Evolutionary conservation across 2,797 vertebrate genomes (phyloP).

Genomic region (Alcedo atthis): DNA sequence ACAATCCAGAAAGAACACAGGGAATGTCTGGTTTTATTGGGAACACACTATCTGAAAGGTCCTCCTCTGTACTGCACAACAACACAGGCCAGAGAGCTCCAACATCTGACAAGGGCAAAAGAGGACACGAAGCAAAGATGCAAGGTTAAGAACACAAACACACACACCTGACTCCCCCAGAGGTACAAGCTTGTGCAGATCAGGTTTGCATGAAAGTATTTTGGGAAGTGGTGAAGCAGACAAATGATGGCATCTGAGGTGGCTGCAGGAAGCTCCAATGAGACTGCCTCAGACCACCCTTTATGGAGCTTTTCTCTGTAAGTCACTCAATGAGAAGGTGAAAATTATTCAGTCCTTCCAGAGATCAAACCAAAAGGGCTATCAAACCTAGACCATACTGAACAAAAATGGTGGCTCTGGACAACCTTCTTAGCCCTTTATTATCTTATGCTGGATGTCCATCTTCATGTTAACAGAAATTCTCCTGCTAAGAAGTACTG

Average conservation of each 20-base stretch:
- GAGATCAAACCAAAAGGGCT: not conserved
- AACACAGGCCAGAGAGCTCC: not conserved
- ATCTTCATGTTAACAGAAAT: not conserved
- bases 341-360: not conserved
- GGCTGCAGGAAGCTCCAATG: not conserved
- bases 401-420: not conserved
- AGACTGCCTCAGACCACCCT: not conserved
- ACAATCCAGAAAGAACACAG: not conserved
- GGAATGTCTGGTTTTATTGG: not conserved
- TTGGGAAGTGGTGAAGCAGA: not conserved
- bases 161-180: not conserved
- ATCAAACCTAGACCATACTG: not conserved
- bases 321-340: not conserved
- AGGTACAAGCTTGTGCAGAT: not conserved
- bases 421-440: not conserved
- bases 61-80: rapidly evolving
- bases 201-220: not conserved
- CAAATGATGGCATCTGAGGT: not conserved
- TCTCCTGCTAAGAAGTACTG: not conserved
- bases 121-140: not conserved
- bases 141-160: not conserved
- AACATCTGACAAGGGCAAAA: not conserved
- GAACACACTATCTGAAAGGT: not conserved
- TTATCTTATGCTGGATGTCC: not conserved
- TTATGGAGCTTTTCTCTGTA: not conserved